Evolutionary conservation across 2,888 invertebrate genomes (phyloP).

Genomic region (Leucophenga montana): DNA sequence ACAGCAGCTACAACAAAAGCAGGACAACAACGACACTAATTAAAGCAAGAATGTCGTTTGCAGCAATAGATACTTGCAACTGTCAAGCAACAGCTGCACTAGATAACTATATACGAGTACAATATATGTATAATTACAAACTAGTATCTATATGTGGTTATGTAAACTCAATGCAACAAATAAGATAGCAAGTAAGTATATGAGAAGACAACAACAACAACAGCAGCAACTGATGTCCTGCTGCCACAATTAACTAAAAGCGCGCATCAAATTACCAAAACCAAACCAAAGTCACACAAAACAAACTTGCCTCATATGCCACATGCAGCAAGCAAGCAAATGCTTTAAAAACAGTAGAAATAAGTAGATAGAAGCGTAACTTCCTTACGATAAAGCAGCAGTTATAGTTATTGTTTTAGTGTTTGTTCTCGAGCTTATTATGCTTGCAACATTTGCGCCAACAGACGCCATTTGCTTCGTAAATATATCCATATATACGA

Average conservation of each 20-base stretch:
- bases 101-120: slow-evolving; percentile 44
- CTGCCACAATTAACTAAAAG: slow-evolving; percentile 65
- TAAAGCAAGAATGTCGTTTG: slow-evolving; percentile 6
- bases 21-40: slow-evolving; percentile 38
- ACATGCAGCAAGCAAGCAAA: background rate
- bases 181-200: slow-evolving; percentile 40
- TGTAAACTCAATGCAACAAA: slow-evolving; percentile 3
- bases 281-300: slow-evolving; percentile 45
- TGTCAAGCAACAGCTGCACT: slow-evolving; percentile 46
- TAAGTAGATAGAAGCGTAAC: background rate
- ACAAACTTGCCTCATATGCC: slow-evolving; percentile 23
- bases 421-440: background rate
- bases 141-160: slow-evolving; percentile 17
- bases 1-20: slow-evolving; percentile 33
- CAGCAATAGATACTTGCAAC: background rate
- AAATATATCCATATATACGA: background rate
- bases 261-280: slow-evolving; percentile 65
- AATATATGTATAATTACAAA: slow-evolving; percentile 20
- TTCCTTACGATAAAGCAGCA: slow-evolving; percentile 2
- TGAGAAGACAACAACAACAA: slow-evolving; percentile 42
- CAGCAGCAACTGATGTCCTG: slow-evolving; percentile 48
- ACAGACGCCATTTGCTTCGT: no score
- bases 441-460: no score
- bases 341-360: background rate
- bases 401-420: slow-evolving; percentile 21